Evolutionary conservation across 1,140 invertebrate species (phyloP), one percentile per base, ranked within the genome.

Genomic region (Chironomus striatipennis): DNA sequence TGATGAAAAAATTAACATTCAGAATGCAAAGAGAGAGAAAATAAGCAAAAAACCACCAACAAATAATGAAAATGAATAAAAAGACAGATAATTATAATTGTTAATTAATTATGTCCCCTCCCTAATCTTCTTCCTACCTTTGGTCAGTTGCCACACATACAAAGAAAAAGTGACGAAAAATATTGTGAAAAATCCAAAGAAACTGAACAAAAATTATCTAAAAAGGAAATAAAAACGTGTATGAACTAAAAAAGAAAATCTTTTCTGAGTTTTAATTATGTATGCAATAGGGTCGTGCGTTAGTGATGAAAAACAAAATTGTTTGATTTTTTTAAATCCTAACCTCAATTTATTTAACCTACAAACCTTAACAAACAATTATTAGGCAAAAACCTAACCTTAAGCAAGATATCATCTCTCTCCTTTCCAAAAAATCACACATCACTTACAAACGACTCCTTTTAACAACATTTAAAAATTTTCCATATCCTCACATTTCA

Each of bases 141-240:
- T 34, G 24, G 24, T 57, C 43, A 10, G n/a, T n/a, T n/a, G n/a
- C 43, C 43, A 10, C 43, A 10, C 8, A 57, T 57, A 57, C 9
- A 12, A 15, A 57, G 12, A 57, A 57, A 57, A 57, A 57, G 24
- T 34, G 24, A n/a, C n/a, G n/a, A n/a, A n/a, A n/a, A n/a, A n/a
- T n/a, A n/a, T n/a, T n/a, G n/a, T n/a, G n/a, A n/a, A 57, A 57
- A 47, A 47, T 5, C n/a, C 47, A 57, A n/a, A n/a, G 47, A n/a
- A 12, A 57, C 8, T n/a, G n/a, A n/a, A n/a, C 12, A n/a, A 57
- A 57, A 57, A 57, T 57, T 57, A 57, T 57, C 47, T 57, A n/a
- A 57, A n/a, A 57, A 57, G 12, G 47, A 57, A 57, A 57, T 57
- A 57, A 57, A 57, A 57, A 57, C 47, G 47, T 57, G 47, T 57